Percentiles rank a stretch among this genome's conserved stretches.
Conservation (phyloP, 2,797 vertebrate species). For the Amblyraja radiata region DNA sequence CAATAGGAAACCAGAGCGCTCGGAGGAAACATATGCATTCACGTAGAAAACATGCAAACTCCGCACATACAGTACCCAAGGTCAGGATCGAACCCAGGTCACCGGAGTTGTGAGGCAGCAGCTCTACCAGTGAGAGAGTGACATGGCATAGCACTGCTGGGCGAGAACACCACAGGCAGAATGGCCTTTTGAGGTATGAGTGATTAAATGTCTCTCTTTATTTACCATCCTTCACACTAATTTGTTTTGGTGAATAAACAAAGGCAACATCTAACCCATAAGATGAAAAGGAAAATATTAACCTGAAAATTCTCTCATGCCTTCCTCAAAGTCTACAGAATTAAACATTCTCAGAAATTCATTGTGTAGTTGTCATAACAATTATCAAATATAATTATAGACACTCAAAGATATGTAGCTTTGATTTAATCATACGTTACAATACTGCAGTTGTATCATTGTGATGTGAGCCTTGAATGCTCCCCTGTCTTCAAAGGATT, state of each 20-base stretch:
- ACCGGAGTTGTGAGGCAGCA: too few relatives aligned
- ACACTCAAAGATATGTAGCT: background rate
- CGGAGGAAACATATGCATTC: too few relatives aligned
- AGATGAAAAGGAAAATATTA: background rate
- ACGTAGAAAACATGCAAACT: too few relatives aligned
- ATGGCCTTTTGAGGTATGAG: background rate
- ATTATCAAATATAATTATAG: slow-evolving; percentile 30
- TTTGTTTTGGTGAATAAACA: background rate
- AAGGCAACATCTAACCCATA: background rate
- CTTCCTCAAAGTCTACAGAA: background rate
- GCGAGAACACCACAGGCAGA: background rate
- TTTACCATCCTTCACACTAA: background rate
- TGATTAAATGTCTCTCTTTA: background rate
- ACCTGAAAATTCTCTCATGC: background rate
- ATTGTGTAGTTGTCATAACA: slow-evolving; percentile 13
- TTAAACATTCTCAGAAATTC: slow-evolving; percentile 24
- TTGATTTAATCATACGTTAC: slow-evolving; percentile 13
- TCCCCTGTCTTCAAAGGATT: background rate
- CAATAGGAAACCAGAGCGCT: too few relatives aligned
- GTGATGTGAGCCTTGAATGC: background rate
- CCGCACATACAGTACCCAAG: too few relatives aligned
- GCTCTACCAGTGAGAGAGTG: background rate
- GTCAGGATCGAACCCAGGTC: too few relatives aligned
- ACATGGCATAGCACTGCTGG: background rate
- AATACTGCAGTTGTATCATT: background rate